Percentiles rank a stretch among this genome's conserved stretches.
Conservation (phyloP, 1,140 invertebrate genomes). For the Helicoverpa armigera region DNA sequence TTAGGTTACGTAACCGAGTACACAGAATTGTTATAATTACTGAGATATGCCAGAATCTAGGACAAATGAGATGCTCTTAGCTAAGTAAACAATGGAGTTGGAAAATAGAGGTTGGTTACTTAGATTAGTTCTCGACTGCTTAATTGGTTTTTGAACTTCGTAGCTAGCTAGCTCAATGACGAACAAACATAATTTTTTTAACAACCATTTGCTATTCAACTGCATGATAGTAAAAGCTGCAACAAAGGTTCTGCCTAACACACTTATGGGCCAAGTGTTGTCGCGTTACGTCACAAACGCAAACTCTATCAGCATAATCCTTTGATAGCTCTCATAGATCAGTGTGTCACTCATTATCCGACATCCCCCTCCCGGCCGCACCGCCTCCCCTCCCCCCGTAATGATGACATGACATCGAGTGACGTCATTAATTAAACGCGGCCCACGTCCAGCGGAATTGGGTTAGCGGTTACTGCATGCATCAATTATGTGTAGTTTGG, state of each 20-base stretch:
- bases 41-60: too few species aligned
- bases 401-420: conserved; percentile 49
- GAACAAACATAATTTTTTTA: too few species aligned
- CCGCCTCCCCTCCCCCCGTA: conserved; percentile 25
- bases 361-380: neutral
- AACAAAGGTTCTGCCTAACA: neutral
- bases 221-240: neutral
- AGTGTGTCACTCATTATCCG: conserved; percentile 33
- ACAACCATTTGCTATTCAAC: too few species aligned
- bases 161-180: too few species aligned
- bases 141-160: too few species aligned
- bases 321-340: conserved; percentile 33
- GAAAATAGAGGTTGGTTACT: too few species aligned
- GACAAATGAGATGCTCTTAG: too few species aligned
- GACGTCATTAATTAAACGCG: conserved; percentile 49
- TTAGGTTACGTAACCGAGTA: too few species aligned
- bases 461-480: conserved; percentile 42
- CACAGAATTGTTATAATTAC: too few species aligned
- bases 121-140: too few species aligned
- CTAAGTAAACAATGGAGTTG: too few species aligned
- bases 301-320: conserved; percentile 28
- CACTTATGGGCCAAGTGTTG: neutral
- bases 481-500: conserved; percentile 44
- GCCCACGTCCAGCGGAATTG: conserved; percentile 37
- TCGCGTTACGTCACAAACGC: neutral